Evolutionary conservation across 2,797 vertebrate genomes (phyloP).

Genomic region (Arrhamphus sclerolepis): DNA sequence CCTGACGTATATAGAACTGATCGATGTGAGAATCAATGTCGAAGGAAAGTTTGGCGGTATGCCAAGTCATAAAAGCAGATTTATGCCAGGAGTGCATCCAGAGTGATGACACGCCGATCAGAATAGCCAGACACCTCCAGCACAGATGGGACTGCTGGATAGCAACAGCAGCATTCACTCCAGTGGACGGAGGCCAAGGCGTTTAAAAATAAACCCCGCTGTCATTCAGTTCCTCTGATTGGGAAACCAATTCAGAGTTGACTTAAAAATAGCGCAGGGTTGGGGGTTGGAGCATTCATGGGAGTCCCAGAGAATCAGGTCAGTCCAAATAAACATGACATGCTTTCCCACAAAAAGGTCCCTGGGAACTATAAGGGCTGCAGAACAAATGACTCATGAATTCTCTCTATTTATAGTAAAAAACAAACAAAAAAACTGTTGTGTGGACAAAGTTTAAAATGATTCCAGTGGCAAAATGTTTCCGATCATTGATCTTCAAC

Average conservation of each 20-base stretch:
- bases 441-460: too few species aligned
- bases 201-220: constrained; percentile 25
- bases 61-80: too few species aligned
- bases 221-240: constrained; percentile 14
- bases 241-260: constrained; percentile 27
- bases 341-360: constrained; percentile 28
- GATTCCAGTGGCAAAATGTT: too few species aligned
- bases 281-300: background rate
- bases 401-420: too few species aligned
- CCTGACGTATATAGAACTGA: too few species aligned
- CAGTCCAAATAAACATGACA: constrained; percentile 33
- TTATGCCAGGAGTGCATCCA: background rate
- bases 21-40: too few species aligned
- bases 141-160: constrained; percentile 8
- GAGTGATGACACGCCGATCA: constrained; percentile 25
- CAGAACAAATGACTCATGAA: background rate
- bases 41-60: too few species aligned
- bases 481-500: too few species aligned
- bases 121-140: constrained; percentile 17
- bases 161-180: constrained; percentile 20
- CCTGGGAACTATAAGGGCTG: constrained; percentile 14
- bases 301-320: constrained; percentile 1
- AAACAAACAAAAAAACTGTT: too few species aligned
- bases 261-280: constrained; percentile 29
- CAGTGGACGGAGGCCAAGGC: background rate